phyloP scores from a whole-genome alignment of 1,140 invertebrate genomes.

The Elysia chlorotica region DNA sequence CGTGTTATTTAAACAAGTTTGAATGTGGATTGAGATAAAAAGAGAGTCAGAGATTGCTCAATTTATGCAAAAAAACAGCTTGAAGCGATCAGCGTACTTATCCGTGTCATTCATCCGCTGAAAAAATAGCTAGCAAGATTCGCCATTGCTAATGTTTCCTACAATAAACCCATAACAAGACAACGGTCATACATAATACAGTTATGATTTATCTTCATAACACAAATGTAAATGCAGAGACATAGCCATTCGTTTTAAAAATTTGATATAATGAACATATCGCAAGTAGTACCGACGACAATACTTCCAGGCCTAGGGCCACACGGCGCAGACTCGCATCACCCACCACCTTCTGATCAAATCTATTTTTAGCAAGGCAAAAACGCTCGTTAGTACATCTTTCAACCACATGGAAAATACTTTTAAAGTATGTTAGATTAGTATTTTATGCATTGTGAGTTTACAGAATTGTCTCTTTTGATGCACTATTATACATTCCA shows the following conservation, averaged over 20 bases:
- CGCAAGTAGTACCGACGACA: slow-evolving; percentile 33
- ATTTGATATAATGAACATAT: too few relatives aligned
- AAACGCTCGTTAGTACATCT: neutral
- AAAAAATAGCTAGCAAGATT: slow-evolving; percentile 21
- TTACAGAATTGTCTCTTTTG: neutral
- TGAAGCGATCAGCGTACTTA: slow-evolving; percentile 26
- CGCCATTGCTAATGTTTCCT: slow-evolving; percentile 3
- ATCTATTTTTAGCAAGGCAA: slow-evolving; percentile 33
- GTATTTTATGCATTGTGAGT: too few relatives aligned
- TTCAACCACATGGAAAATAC: slow-evolving; percentile 1
- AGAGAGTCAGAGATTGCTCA: neutral
- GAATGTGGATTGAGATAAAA: too few relatives aligned
- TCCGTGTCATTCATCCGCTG: slow-evolving; percentile 33
- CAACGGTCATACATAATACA: too few relatives aligned
- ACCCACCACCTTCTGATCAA: slow-evolving; percentile 26
- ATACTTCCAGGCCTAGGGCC: slow-evolving; percentile 19
- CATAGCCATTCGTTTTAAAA: too few relatives aligned
- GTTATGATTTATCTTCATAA: too few relatives aligned
- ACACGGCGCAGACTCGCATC: slow-evolving; percentile 25
- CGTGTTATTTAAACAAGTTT: too few relatives aligned
- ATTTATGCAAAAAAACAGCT: neutral
- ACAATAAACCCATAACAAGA: too few relatives aligned
- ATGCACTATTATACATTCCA: too few relatives aligned
- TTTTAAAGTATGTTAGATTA: neutral
- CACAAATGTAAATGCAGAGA: too few relatives aligned